These are phyloP conservation scores for Linepithema humile DNA, from an alignment of 1,140 invertebrate species.

Conservation along the genomic window DNA sequence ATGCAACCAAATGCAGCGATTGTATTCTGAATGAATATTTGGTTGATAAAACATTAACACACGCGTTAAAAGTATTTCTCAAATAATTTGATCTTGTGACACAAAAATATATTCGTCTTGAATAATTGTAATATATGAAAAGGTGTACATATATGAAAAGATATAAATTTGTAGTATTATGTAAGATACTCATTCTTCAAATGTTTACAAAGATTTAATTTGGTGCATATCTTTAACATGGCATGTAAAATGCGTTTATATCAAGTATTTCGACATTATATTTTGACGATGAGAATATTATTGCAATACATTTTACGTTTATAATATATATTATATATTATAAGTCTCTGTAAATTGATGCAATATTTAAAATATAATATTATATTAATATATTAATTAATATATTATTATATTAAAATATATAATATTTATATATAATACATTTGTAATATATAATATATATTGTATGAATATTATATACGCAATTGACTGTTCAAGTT, in stretches of 20 bases:
- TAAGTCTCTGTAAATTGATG: background rate
- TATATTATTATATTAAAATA: background rate
- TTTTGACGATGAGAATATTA: conserved; percentile 8
- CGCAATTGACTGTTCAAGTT: conserved; percentile 27
- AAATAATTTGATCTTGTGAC: conserved; percentile 7
- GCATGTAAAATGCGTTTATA: background rate
- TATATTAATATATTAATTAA: no score
- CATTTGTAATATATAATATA: no score
- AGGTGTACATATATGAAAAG: conserved; percentile 8
- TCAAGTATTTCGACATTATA: conserved; percentile 17
- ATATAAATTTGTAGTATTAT: conserved; percentile 12
- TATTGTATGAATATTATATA: no score
- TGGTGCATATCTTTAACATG: background rate
- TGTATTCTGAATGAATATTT: conserved; percentile 3
- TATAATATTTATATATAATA: background rate
- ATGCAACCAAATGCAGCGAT: background rate
- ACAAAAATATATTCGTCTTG: background rate
- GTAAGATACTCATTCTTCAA: background rate
- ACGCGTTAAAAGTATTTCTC: background rate
- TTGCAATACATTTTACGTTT: background rate
- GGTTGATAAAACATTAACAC: background rate
- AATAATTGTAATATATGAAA: background rate
- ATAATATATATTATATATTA: conserved; percentile 6
- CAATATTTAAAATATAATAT: no score
- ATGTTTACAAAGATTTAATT: conserved; percentile 9